Base-by-base conservation (phyloP, 2,797 vertebrate species). In the Podarcis siculus region DNA sequence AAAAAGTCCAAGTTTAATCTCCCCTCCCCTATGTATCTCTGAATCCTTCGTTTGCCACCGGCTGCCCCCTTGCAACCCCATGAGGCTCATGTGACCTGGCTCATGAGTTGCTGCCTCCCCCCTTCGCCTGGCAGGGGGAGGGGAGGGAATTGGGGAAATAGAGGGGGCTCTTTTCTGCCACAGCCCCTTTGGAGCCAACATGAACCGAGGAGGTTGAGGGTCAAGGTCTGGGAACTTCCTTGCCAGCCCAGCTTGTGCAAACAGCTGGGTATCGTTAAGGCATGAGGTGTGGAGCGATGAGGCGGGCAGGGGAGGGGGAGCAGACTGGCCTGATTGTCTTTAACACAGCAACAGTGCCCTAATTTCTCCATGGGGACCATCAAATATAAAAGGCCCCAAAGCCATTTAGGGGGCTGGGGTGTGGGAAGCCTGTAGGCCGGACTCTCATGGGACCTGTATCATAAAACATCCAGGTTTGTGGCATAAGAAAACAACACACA, bases 81-180 rank as follows among this genome's bases (percentile, higher is more conserved):
- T 87, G 79, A 87, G 58, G 58, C 79, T 87, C 86, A 82, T 87
- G 71, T 87, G 86, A 82, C 55, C 27, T 45, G 45, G 37, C 55
- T 39, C 86, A 82, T 76, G 71, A n/a, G 13, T 75, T 37, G 32
- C 15, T 30, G 37, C n/a, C 67, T 9, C 42, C 61, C 30, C 8
- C n/a, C 61, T 58, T 10, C n/a, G 8, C 27, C 3, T 25, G 9
- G 13, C 10, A 39, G 37, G 75, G 49, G 25, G 23, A 39, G 37
- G 75, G 58, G n/a, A 58, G 35, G 71, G 64, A n/a, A 88, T 30
- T 55, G 42, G 82, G 64, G 66, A 55, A 75, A 37, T 32, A 72
- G 27, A n/a, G 58, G 58, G 42, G 8, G 25, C 27, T 8, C 1
- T 19, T 84, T 81, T 73, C 69, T n/a, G 32, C 71, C 5, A 39